Conservation (phyloP, 1,140 invertebrate species). For the Protaetia brevitarsis region DNA sequence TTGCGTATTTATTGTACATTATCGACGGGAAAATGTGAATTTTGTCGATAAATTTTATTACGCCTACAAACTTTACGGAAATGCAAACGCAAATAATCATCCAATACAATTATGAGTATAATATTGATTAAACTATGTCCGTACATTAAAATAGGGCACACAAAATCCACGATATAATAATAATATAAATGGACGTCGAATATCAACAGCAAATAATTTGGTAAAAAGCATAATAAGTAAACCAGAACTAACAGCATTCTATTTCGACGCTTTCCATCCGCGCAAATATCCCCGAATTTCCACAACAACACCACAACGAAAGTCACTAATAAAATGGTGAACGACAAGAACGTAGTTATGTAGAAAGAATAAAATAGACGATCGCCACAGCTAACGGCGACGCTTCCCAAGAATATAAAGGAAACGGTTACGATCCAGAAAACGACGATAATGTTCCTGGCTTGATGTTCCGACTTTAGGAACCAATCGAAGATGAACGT, state of each 20-base stretch:
- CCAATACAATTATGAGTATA: neutral
- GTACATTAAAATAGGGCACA: neutral
- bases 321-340: neutral
- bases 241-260: neutral
- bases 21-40: neutral
- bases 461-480: neutral
- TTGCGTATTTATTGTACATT: neutral
- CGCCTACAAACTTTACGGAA: neutral
- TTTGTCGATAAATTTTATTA: neutral
- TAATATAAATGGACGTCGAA: neutral
- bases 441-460: neutral
- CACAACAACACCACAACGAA: neutral
- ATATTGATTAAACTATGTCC: neutral
- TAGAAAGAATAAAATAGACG: neutral
- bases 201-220: neutral
- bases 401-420: neutral
- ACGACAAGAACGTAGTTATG: neutral
- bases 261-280: neutral
- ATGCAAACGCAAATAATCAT: neutral
- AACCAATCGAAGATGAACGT: neutral
- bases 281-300: neutral
- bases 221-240: neutral
- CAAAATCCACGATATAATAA: neutral
- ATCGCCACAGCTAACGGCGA: neutral
- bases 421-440: neutral